Evolutionary conservation across 2,113 vertebrate genomes (phyloP).

Genomic region (Telmatochromis bifrenatus): DNA sequence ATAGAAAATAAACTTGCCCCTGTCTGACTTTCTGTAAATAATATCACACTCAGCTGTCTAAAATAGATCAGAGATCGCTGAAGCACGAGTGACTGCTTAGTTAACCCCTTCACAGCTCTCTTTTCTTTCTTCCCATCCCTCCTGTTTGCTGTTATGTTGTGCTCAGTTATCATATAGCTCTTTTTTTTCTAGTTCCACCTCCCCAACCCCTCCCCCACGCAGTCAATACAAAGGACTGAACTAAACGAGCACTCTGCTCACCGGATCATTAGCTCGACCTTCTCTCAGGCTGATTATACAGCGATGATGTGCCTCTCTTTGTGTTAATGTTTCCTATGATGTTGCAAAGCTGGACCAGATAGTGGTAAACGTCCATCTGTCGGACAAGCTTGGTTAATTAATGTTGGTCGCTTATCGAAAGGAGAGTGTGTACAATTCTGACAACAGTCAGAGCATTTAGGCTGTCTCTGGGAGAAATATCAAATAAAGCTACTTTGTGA

Average conservation of each 20-base stretch:
- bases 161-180: neutral
- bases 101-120: neutral
- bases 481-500: neutral
- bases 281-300: neutral
- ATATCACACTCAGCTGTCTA: neutral
- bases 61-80: neutral
- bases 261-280: neutral
- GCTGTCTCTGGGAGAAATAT: neutral
- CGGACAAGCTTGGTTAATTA: neutral
- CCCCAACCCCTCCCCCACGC: neutral
- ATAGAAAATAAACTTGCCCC: neutral
- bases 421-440: neutral
- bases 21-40: neutral
- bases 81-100: neutral
- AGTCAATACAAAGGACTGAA: slow-evolving; percentile 1
- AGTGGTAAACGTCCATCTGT: neutral
- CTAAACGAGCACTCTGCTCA: neutral
- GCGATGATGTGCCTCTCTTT: neutral
- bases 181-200: neutral
- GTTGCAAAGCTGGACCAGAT: neutral
- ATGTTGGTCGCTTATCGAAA: neutral
- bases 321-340: neutral
- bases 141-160: neutral
- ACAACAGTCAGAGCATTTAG: neutral
- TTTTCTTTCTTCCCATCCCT: neutral